Percentiles rank a stretch among this genome's conserved stretches.
phyloP scores from a whole-genome alignment of 2,888 invertebrate species.

The Schrankia costaestrigalis region DNA sequence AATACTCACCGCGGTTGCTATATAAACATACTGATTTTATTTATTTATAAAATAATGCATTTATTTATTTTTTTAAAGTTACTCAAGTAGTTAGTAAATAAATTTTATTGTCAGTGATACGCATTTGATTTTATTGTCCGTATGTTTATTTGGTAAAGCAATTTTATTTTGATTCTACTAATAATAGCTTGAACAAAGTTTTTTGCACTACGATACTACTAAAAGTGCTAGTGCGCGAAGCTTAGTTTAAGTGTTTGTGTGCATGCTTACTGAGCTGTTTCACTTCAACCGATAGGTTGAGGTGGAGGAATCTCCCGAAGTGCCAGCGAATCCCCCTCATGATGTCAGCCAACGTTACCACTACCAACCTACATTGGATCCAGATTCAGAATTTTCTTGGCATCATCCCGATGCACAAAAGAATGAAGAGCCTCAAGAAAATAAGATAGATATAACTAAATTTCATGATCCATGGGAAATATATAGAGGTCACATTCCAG shows the following conservation, averaged over 20 bases:
- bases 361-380: conserved; percentile 61
- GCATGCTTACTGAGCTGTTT: conserved; percentile 74
- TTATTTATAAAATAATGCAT: conserved; percentile 57
- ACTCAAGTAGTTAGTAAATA: too few species aligned
- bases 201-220: conserved; percentile 51
- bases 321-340: conserved; percentile 46
- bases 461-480: conserved; percentile 88
- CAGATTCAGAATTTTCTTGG: conserved; percentile 73
- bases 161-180: conserved; percentile 40
- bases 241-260: conserved; percentile 66
- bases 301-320: conserved; percentile 48
- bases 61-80: conserved; percentile 1
- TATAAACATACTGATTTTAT: conserved; percentile 58
- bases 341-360: conserved; percentile 48
- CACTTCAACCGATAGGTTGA: conserved; percentile 74
- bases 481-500: conserved; percentile 79
- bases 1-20: conserved; percentile 53
- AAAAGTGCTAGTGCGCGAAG: conserved; percentile 49
- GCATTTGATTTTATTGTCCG: conserved; percentile 23
- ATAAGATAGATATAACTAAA: conserved; percentile 47
- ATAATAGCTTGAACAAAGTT: conserved; percentile 67
- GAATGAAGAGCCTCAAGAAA: conserved; percentile 37
- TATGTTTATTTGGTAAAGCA: conserved; percentile 60
- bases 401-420: conserved; percentile 61
- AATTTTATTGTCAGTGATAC: background rate